Conservation (phyloP, 2,113 vertebrate genomes). For the Buteo buteo region DNA sequence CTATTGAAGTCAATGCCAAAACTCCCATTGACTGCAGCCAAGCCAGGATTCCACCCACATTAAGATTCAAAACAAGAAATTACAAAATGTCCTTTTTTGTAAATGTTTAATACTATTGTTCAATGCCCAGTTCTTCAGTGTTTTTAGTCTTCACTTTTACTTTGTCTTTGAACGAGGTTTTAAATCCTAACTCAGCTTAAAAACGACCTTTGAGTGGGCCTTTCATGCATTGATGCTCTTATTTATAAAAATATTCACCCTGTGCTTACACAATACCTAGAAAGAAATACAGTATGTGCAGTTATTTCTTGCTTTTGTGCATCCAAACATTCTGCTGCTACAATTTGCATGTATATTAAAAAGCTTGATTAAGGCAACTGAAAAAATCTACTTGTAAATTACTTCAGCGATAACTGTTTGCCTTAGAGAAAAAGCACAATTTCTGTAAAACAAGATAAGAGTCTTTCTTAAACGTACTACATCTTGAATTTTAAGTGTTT, state of each 20-base stretch:
- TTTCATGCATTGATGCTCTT: background rate
- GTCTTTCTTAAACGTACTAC: background rate
- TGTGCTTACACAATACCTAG: background rate
- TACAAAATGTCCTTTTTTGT: background rate
- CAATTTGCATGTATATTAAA: conserved; percentile 63
- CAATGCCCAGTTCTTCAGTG: background rate
- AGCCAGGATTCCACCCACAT: conserved; percentile 65
- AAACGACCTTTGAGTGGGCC: background rate
- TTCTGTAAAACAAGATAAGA: conserved; percentile 37
- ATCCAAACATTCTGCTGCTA: background rate
- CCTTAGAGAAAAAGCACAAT: conserved; percentile 32
- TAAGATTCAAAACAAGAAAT: conserved; percentile 55
- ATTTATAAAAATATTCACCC: background rate
- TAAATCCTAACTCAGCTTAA: background rate
- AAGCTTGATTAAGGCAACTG: conserved; percentile 7
- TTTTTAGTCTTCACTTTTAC: background rate
- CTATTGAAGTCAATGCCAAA: conserved; percentile 63
- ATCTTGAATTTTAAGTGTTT: conserved; percentile 32
- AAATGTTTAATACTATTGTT: background rate
- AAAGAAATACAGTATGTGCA: background rate
- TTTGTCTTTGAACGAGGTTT: background rate
- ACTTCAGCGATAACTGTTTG: conserved; percentile 25
- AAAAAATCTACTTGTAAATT: conserved; percentile 26
- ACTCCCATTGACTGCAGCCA: conserved; percentile 37
- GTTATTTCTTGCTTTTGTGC: background rate